Percentiles rank a stretch among this genome's conserved stretches.
phyloP scores from a whole-genome alignment of 2,888 invertebrate species.

The Spisula subtruncata region DNA sequence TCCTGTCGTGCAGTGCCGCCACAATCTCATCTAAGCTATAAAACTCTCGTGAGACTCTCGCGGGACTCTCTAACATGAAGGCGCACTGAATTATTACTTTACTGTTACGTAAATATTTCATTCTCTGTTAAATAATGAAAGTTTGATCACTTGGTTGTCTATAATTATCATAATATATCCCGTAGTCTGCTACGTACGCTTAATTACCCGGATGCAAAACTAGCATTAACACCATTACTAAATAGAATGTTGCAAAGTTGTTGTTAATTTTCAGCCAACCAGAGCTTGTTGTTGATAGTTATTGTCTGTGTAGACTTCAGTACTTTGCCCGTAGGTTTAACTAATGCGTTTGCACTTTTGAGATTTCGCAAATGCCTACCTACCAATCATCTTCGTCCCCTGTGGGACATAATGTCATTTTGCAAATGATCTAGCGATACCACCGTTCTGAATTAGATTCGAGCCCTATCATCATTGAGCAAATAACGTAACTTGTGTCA shows the following conservation, averaged over 20 bases:
- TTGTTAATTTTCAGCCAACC: background rate
- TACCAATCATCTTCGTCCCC: no score
- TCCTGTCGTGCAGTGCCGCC: background rate
- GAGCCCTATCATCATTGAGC: no score
- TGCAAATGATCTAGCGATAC: no score
- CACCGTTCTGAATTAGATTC: no score
- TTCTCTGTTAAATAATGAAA: slow-evolving; percentile 1
- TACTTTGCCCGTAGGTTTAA: no score
- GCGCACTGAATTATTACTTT: slow-evolving; percentile 5
- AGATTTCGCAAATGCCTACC: no score
- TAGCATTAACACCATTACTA: background rate
- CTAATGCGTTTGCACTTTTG: no score
- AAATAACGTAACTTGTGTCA: no score
- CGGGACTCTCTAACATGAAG: background rate
- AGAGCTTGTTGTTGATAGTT: background rate
- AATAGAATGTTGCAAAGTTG: background rate
- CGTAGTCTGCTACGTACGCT: background rate
- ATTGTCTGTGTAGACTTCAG: background rate
- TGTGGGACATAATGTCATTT: no score
- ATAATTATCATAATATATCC: slow-evolving; percentile 1
- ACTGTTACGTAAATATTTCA: slow-evolving; percentile 18
- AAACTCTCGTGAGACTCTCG: background rate
- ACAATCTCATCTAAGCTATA: background rate
- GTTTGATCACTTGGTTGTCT: background rate
- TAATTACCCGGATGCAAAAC: background rate